These are phyloP conservation scores for Riparia riparia DNA, from an alignment of 2,113 vertebrate species.

Conservation along the genomic window DNA sequence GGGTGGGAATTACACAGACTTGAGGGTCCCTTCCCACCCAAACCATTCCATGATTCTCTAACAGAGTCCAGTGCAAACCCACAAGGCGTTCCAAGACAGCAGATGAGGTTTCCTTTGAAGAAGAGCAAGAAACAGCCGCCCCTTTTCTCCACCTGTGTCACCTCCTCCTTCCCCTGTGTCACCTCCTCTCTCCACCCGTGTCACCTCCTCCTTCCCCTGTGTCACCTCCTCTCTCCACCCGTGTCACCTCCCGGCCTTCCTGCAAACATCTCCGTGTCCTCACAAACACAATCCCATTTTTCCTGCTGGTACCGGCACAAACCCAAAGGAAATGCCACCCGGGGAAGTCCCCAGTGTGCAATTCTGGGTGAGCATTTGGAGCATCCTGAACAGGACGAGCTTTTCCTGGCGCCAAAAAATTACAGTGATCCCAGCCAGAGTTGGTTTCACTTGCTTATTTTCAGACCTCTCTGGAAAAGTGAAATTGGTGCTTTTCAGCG, in stretches of 20 bases:
- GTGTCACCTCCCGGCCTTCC: neutral
- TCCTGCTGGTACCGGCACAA: neutral
- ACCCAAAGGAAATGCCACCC: neutral
- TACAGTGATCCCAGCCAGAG: neutral
- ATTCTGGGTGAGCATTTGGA: neutral
- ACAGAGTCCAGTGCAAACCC: neutral
- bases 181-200: neutral
- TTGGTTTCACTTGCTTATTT: neutral
- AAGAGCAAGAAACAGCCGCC: neutral
- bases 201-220: neutral
- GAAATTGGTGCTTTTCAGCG: constrained; percentile 18
- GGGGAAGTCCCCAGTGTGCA: neutral
- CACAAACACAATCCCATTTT: neutral
- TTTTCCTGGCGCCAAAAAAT: neutral
- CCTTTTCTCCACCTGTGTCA: neutral
- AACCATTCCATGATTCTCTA: neutral
- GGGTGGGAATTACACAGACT: neutral
- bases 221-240: neutral
- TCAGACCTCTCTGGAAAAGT: neutral
- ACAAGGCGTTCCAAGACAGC: accelerated
- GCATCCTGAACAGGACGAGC: neutral
- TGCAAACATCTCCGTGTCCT: accelerated
- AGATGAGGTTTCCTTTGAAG: neutral
- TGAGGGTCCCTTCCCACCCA: neutral
- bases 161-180: neutral